Evolutionary conservation across 2,113 vertebrate genomes (phyloP).

Genomic region (Dolichallabes microphthalmus): DNA sequence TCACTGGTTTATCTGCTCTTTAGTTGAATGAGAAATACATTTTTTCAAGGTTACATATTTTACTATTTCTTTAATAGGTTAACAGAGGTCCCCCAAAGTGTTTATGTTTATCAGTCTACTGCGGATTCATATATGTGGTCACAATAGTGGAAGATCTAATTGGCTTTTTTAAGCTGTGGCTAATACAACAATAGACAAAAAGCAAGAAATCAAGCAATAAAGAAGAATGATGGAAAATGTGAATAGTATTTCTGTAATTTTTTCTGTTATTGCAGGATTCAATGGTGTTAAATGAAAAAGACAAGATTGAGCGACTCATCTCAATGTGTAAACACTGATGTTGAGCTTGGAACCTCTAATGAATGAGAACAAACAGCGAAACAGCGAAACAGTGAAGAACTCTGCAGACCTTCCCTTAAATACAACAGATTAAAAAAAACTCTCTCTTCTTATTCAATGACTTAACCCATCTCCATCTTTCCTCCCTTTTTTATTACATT

Average conservation of each 20-base stretch:
- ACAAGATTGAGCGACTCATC: neutral
- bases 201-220: slow-evolving; percentile 57
- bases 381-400: neutral
- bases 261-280: slow-evolving; percentile 15
- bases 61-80: neutral
- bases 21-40: neutral
- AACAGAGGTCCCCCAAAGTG: neutral
- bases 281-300: slow-evolving; percentile 37
- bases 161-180: too few species aligned
- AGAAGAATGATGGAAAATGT: slow-evolving; percentile 4
- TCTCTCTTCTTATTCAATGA: slow-evolving; percentile 8
- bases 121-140: too few species aligned
- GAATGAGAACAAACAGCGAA: neutral
- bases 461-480: slow-evolving; percentile 5
- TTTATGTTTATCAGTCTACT: too few species aligned
- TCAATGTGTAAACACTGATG: slow-evolving; percentile 25
- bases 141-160: too few species aligned
- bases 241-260: slow-evolving; percentile 52
- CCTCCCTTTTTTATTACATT: neutral
- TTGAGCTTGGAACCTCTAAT: slow-evolving; percentile 11
- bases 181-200: slow-evolving; percentile 26
- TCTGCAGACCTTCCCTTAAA: neutral
- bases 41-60: neutral
- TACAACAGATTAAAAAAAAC: neutral
- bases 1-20: neutral